Conservation (phyloP, 2,888 invertebrate species). For the Aphrophora alni region DNA sequence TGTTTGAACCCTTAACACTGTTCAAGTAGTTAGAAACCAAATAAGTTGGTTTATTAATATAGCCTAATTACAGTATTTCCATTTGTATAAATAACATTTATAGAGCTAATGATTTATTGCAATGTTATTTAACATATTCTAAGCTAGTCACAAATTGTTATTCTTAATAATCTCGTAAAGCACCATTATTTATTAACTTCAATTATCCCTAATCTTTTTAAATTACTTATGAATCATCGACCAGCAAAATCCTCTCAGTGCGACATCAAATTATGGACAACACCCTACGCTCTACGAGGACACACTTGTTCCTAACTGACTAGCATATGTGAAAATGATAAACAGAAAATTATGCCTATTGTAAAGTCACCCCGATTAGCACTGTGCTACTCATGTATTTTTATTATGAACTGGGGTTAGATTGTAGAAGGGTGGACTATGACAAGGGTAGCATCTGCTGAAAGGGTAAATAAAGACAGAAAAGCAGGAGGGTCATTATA, state of each 20-base stretch:
- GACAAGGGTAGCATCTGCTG: neutral
- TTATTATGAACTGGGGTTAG: neutral
- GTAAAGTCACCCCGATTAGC: neutral
- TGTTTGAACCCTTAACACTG: too few species aligned
- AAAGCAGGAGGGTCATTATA: neutral
- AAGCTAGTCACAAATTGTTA: too few species aligned
- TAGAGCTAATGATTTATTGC: too few species aligned
- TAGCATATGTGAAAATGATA: slow-evolving; percentile 6
- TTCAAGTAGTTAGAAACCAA: too few species aligned
- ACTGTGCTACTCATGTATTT: neutral
- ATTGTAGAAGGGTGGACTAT: neutral
- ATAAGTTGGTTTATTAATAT: too few species aligned
- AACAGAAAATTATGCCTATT: neutral
- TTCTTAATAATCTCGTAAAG: too few species aligned
- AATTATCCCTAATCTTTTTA: neutral
- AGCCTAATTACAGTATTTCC: too few species aligned
- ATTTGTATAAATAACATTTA: too few species aligned
- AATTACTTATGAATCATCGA: neutral
- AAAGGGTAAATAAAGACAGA: neutral
- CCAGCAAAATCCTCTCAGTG: neutral
- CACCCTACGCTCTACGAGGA: neutral
- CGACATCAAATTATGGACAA: neutral
- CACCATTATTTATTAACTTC: too few species aligned
- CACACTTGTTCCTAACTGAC: neutral
- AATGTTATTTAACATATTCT: too few species aligned